phyloP scores from a whole-genome alignment of 2,797 vertebrate species.

The Gephyroberyx darwinii region DNA sequence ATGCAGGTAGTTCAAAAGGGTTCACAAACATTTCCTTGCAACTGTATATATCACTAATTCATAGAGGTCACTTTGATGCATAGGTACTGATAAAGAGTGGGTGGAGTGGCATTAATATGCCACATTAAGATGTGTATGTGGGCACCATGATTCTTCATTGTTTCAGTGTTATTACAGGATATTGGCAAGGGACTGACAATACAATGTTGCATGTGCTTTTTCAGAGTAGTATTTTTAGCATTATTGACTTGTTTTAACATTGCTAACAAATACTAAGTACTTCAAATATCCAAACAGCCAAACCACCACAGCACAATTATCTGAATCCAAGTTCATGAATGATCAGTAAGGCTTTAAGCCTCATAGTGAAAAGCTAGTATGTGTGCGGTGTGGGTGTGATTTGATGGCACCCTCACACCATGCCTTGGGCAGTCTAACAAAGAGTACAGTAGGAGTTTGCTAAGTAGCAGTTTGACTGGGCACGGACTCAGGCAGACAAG shows the following conservation, averaged over 20 bases:
- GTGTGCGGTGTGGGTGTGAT: not conserved
- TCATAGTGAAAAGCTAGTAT: not conserved
- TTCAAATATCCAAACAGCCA: too few species aligned
- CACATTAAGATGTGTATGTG: not conserved
- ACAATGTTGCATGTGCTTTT: not conserved
- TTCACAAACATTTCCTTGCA: too few species aligned
- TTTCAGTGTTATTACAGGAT: not conserved
- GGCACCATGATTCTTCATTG: not conserved
- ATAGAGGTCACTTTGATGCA: not conserved
- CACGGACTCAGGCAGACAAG: constrained; percentile 32
- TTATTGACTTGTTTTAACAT: too few species aligned
- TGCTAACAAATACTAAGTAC: too few species aligned
- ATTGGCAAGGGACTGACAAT: not conserved
- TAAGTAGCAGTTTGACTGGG: not conserved
- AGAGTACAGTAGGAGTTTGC: not conserved
- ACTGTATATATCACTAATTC: too few species aligned
- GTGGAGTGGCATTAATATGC: not conserved
- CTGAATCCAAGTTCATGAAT: not conserved
- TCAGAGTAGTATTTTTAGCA: too few species aligned
- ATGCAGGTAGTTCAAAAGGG: too few species aligned
- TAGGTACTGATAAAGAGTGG: not conserved
- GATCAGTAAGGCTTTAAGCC: not conserved
- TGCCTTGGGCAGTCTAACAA: not conserved
- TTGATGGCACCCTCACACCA: not conserved
- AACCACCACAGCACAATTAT: too few species aligned